These are phyloP conservation scores for Chiridota heheva DNA, from an alignment of 35 echinoderm and acorn worm species.

Conservation along the genomic window DNA sequence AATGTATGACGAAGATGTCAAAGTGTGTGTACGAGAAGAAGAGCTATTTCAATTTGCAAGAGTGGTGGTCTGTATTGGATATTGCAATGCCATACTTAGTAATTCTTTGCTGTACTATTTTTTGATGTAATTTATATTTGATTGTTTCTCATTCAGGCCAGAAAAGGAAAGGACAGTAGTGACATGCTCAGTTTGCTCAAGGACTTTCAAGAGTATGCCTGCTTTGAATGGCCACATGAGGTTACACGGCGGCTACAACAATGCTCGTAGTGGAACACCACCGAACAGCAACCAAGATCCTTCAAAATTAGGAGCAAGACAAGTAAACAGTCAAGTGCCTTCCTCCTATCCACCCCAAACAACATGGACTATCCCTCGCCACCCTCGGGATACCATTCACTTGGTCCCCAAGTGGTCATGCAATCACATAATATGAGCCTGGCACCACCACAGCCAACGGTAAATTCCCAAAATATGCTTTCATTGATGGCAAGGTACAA, in stretches of 20 bases:
- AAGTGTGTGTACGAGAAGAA: too few relatives aligned
- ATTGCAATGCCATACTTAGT: too few relatives aligned
- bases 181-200: constrained; percentile 88
- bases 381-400: neutral
- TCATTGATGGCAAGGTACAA: constrained; percentile 8
- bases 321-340: constrained; percentile 36
- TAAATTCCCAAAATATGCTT: constrained; percentile 30
- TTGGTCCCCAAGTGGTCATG: constrained; percentile 33
- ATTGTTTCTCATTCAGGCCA: constrained; percentile 17
- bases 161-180: constrained; percentile 76
- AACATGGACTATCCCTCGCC: constrained; percentile 26
- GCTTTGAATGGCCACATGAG: constrained; percentile 99
- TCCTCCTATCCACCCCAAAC: constrained; percentile 22
- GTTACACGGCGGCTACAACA: constrained; percentile 89
- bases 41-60: too few relatives aligned
- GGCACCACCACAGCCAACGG: constrained; percentile 25
- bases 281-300: constrained; percentile 12
- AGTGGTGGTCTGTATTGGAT: too few relatives aligned
- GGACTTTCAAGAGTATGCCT: constrained; percentile 98
- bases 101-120: too few relatives aligned
- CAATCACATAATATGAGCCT: constrained; percentile 22
- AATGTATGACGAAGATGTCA: too few relatives aligned
- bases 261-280: constrained; percentile 4
- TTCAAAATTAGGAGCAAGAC: neutral
- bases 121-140: too few relatives aligned